Conservation (phyloP, 1,140 invertebrate species). For the Pararge aegeria region DNA sequence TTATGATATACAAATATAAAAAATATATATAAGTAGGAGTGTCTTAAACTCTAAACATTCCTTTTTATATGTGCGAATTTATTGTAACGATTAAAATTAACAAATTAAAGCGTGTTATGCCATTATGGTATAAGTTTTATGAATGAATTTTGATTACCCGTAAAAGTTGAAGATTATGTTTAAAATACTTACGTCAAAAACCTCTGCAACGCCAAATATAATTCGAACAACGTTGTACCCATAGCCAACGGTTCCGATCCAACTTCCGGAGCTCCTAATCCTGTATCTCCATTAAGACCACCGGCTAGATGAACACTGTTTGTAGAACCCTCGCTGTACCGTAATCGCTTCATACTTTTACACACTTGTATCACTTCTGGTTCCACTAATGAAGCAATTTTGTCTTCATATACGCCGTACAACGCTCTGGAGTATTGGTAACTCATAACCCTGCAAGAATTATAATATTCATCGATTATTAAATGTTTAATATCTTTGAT, state of each 20-base stretch:
- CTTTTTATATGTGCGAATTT: too few species aligned
- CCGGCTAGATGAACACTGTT: slow-evolving; percentile 66
- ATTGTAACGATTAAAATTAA: too few species aligned
- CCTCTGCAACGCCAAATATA: slow-evolving; percentile 93
- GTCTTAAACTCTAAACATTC: too few species aligned
- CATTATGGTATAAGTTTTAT: too few species aligned
- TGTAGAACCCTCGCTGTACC: slow-evolving; percentile 63
- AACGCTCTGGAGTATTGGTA: slow-evolving; percentile 86
- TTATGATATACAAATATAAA: too few species aligned
- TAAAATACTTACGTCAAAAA: slow-evolving; percentile 83
- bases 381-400: slow-evolving; percentile 86
- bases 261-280: slow-evolving; percentile 69
- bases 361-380: slow-evolving; percentile 87
- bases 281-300: slow-evolving; percentile 77
- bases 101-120: too few species aligned
- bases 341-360: slow-evolving; percentile 84
- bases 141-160: too few species aligned
- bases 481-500: slow-evolving; percentile 2
- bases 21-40: too few species aligned
- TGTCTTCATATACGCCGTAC: slow-evolving; percentile 89
- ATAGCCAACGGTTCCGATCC: slow-evolving; percentile 83
- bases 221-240: slow-evolving; percentile 93
- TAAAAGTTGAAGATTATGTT: too few species aligned
- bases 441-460: slow-evolving; percentile 82
- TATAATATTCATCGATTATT: not conserved